Base-by-base conservation (phyloP, 2,888 invertebrate species). In the Chrysina gloriosa region DNA sequence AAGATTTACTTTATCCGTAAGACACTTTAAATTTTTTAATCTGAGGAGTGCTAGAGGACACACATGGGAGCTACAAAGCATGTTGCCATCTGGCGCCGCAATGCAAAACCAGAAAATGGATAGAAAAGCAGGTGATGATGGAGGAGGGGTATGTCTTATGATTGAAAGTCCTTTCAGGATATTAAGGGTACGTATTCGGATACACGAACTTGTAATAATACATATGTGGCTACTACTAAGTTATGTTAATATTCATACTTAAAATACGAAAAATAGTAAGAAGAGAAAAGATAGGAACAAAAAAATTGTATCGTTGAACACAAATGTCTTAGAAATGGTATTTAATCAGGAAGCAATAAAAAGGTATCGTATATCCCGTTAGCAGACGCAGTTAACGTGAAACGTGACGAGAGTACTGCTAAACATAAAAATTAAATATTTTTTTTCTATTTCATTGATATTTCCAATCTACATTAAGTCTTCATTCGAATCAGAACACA, bases 81-180 rank as follows among this genome's bases (percentile, higher is more conserved):
- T 89, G 87, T 78, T 89, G 70, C 84, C 87, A 0, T 76, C 79
- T 29, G 73, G 73, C 9, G 75, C 73, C 19, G 72, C 73, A 54
- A 74, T 74, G 31, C 76, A 78, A 11, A 77, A 76, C 14, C 63
- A 72, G 11, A 65, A 67, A 11, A 39, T 58, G 2, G 63, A 16
- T 23, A 63, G 45, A 9, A 73, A 73, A 68, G 52, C 63, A 3
- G 70, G 70, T 2, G 72, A 72, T 6, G 50, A 70, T 3, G 73
- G 72, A 1, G 86, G 88, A 2, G 89, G 90, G 56, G 89, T 93
- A 3, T 94, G 94, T 77, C 84, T 92, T 9, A 86, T 94, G 75
- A 87, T 89, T 34, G 92, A 93, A 77, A 93, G 91, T 74, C 92
- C 92, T 0, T 92, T 86, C 76, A 84, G 92, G 72, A 91, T 92